Base-by-base conservation (phyloP, 2,113 vertebrate species). In the Macroglossus sobrinus region DNA sequence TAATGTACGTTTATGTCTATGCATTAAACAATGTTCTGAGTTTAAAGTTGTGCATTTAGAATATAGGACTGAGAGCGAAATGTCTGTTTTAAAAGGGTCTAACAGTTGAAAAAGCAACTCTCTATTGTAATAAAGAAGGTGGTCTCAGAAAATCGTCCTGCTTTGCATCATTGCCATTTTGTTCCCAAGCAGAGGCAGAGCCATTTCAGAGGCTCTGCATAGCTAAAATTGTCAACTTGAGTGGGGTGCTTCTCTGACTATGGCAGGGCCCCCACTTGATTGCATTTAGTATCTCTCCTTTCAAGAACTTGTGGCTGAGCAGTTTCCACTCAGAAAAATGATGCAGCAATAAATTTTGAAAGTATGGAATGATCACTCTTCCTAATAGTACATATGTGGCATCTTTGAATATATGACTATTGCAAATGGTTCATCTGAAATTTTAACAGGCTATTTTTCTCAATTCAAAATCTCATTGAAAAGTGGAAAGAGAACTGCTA, bases 381-480 rank as follows among this genome's bases (percentile, higher is more conserved):
- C 63, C 14, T 93, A 92, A 89, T 80, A 90, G 86, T 61, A 59
- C 24, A 74, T 86, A 69, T 93, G 89, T 95, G 84, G 24, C 64
- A 80, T 94, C 68, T 93, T 89, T 95, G 90, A 93, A 86, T 95
- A 96, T 92, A 40, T 87, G 82, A 80, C 68, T 90, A 9, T 84
- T 94, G 63, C 68, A 95, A 84, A 89, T 93, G 87, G 33, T 78
- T 97, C 87, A 87, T 95, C 50, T 84, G 87, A 89, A 95, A 92
- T 87, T 89, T 89, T 86, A 96, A 64, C 63, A 87, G 63, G 50
- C 87, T 94, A 38, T 95, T 97, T 97, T 96, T 94, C 76, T 84
- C 68, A 93, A 80, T 95, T 93, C 40, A 89, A 95, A 94, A 72
- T 82, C 79, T 75, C 45, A 86, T 94, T 66, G 66, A 84, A 82